A percentile compares a stretch with the other conserved stretches of the same genome.
phyloP scores from a whole-genome alignment of 2,113 vertebrate genomes.

The Drymodes brunneopygia region DNA sequence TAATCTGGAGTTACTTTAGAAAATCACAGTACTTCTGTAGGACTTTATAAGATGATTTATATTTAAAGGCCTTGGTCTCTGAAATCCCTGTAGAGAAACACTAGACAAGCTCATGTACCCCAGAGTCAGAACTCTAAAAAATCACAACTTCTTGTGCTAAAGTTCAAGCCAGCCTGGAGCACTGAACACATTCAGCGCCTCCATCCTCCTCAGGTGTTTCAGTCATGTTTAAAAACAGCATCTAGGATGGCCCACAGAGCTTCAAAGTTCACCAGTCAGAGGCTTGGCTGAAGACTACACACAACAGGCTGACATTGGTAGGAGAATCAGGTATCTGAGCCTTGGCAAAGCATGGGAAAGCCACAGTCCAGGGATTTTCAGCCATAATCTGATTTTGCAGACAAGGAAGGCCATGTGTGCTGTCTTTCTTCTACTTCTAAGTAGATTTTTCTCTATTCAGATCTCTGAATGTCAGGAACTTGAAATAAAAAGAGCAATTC shows the following conservation, averaged over 20 bases:
- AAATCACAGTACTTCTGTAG: neutral
- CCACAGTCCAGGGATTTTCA: neutral
- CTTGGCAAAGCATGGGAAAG: neutral
- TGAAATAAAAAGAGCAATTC: neutral
- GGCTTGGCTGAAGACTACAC: neutral
- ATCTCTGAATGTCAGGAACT: neutral
- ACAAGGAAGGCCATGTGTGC: neutral
- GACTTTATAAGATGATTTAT: neutral
- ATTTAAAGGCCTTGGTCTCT: neutral
- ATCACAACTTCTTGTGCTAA: neutral
- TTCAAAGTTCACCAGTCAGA: neutral
- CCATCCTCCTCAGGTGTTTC: neutral
- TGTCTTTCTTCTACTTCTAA: neutral
- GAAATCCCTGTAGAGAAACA: neutral
- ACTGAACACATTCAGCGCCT: rapidly evolving
- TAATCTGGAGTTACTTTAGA: neutral
- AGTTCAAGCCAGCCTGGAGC: neutral
- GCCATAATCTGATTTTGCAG: neutral
- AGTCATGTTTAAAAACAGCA: neutral
- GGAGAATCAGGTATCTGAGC: neutral
- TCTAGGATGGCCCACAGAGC: neutral
- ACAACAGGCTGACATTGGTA: rapidly evolving
- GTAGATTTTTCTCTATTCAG: neutral
- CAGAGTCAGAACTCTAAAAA: neutral
- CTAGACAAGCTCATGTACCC: neutral